These are phyloP conservation scores for Hydropsyche betteni DNA, from an alignment of 2,888 invertebrate genomes.

Conservation along the genomic window DNA sequence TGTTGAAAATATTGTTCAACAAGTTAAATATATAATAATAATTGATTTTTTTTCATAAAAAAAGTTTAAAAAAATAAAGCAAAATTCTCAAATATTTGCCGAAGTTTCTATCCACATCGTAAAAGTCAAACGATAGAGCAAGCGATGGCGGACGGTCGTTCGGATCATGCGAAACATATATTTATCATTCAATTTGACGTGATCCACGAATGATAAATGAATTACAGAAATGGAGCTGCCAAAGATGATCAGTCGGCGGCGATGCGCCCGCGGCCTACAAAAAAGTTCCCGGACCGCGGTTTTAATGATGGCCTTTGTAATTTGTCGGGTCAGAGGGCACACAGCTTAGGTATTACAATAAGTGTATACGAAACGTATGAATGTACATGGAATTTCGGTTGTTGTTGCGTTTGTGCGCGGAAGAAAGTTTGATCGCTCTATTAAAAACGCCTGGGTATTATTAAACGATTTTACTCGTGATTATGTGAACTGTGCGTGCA, in stretches of 20 bases:
- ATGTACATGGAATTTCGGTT: neutral
- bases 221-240: constrained; percentile 51
- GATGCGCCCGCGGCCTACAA: constrained; percentile 26
- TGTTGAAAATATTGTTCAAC: too few species aligned
- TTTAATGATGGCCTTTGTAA: constrained; percentile 51
- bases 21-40: too few species aligned
- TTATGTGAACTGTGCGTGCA: too few species aligned
- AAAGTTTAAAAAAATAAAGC: neutral
- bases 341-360: constrained; percentile 32
- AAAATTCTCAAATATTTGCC: constrained; percentile 8
- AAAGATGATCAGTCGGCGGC: constrained; percentile 45
- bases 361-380: too few species aligned
- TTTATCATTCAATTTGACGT: constrained; percentile 52
- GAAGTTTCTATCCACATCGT: constrained; percentile 14
- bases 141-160: neutral
- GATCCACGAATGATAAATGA: constrained; percentile 51
- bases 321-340: constrained; percentile 49
- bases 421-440: constrained; percentile 39
- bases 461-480: too few species aligned
- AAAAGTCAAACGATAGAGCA: constrained; percentile 36
- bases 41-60: too few species aligned
- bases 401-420: neutral
- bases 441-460: neutral
- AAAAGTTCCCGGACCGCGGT: constrained; percentile 21
- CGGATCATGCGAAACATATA: constrained; percentile 49